phyloP scores from a whole-genome alignment of 30 jellyfish, hydroid and myxozoan species.

The Pelagia noctiluca region DNA sequence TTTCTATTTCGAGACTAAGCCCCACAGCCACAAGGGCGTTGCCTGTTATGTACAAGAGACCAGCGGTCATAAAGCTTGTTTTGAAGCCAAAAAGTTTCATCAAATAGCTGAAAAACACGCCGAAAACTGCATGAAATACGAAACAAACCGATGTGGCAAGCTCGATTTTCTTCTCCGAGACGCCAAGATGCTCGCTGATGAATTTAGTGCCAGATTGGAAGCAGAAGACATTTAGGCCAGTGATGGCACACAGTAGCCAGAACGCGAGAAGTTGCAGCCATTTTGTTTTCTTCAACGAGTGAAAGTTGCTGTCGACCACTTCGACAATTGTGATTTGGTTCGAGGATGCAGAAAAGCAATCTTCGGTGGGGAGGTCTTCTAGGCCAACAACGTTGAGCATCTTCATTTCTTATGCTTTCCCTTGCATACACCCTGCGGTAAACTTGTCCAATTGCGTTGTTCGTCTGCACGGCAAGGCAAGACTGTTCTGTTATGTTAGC shows the following conservation, averaged over 20 bases:
- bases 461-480: too few species aligned
- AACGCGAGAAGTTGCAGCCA: background rate
- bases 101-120: slow-evolving; percentile 11
- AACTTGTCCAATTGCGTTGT: too few species aligned
- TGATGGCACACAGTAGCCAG: background rate
- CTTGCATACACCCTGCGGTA: too few species aligned
- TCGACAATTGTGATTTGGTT: background rate
- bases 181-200: background rate
- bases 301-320: background rate
- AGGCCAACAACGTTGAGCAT: slow-evolving; percentile 17
- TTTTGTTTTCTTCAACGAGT: background rate
- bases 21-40: slow-evolving; percentile 7
- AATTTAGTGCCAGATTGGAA: slow-evolving; percentile 14
- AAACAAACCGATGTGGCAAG: slow-evolving; percentile 5
- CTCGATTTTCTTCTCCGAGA: slow-evolving; percentile 4
- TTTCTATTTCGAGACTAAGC: background rate
- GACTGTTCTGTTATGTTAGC: too few species aligned
- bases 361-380: background rate
- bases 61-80: background rate
- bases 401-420: too few species aligned
- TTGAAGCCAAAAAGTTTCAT: slow-evolving; percentile 21
- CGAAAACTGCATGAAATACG: slow-evolving; percentile 26
- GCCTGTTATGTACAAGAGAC: slow-evolving; percentile 36
- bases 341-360: background rate
- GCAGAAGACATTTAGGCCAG: slow-evolving; percentile 43